Evolutionary conservation across 2,797 vertebrate species (phyloP).

Genomic region (Synanceia verrucosa): DNA sequence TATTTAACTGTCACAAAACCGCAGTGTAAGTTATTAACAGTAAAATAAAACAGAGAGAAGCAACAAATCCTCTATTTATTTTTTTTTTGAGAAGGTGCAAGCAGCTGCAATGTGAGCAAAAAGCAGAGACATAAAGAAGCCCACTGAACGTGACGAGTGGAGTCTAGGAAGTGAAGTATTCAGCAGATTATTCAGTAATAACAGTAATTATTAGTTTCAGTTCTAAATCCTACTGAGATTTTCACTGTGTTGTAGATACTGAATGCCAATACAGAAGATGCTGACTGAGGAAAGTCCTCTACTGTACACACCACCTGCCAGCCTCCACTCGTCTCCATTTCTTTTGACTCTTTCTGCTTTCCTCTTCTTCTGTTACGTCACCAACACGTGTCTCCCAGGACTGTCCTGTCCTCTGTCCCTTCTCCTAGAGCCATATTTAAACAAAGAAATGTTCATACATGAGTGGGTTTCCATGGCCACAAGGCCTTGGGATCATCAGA

Average conservation of each 20-base stretch:
- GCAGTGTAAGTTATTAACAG: background rate
- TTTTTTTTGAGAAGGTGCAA: background rate
- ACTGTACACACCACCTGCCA: background rate
- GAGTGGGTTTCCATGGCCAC: slow-evolving; percentile 78
- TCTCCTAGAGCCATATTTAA: slow-evolving; percentile 76
- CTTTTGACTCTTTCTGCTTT: background rate
- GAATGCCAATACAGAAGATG: background rate
- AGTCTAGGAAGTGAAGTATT: background rate
- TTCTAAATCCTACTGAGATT: background rate
- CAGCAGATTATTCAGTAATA: background rate
- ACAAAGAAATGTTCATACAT: slow-evolving; percentile 83
- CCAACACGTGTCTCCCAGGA: slow-evolving; percentile 62
- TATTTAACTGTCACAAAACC: background rate
- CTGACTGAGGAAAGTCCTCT: slow-evolving; percentile 4
- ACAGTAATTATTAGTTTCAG: background rate
- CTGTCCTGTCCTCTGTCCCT: slow-evolving; percentile 60
- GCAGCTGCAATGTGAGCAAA: background rate
- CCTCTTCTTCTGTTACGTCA: slow-evolving; percentile 65
- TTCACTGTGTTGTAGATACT: background rate
- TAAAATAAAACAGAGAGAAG: background rate
- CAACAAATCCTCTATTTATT: background rate
- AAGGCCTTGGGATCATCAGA: slow-evolving; percentile 70
- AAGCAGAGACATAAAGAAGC: background rate
- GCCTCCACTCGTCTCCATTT: background rate
- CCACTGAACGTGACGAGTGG: background rate